Evolutionary conservation across 1,140 invertebrate species (phyloP), one percentile per base, ranked within the genome.

Genomic region (Periplaneta americana): DNA sequence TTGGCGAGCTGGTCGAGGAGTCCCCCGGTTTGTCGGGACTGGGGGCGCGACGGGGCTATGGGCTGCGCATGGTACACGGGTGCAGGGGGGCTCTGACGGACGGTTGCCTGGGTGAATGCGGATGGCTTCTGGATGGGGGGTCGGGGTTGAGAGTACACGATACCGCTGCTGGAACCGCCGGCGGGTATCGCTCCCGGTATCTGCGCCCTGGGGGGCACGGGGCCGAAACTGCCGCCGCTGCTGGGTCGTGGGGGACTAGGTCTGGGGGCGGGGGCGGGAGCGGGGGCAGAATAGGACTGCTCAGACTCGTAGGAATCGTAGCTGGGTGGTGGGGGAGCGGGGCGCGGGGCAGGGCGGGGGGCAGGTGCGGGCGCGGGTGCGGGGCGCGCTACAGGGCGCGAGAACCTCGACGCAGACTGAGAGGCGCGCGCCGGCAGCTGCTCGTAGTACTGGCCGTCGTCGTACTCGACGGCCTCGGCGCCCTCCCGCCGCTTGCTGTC

Each of bases 1-100:
- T 93, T 92, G 31, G 94, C 92, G n/a, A 96, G 89, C 85, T 95
- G 93, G 85, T 96, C 95, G 28, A 96, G 88, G 85, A 95, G 91
- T n/a, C 94, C 92, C 66, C 91, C 91, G 34, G 34, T 36, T 18
- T 74, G 66, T 18, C 81, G 18, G 11, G 76, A n/a, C 13, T 77
- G 75, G 10, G 74, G 39, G 11, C 74, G 31, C n/a, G 36, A 31
- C 11, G 80, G 80, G 86, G 36, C 85, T 28, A 66, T 66, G 22
- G 48, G 48, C 85, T 85, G 88, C 86, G 79, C 86, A 37, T 36
- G 78, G 31, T 35, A 34, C 34, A 35, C 34, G 10, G 35, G 32
- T 85, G 81, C 84, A 88, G 6, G 35, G 4, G 81, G 81, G 35
- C 57, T 34, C 57, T 75, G 81, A 28, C 35, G 34, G 22, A 22